Evolutionary conservation across 2,797 vertebrate species (phyloP).

Genomic region (Gymnocypris eckloni): DNA sequence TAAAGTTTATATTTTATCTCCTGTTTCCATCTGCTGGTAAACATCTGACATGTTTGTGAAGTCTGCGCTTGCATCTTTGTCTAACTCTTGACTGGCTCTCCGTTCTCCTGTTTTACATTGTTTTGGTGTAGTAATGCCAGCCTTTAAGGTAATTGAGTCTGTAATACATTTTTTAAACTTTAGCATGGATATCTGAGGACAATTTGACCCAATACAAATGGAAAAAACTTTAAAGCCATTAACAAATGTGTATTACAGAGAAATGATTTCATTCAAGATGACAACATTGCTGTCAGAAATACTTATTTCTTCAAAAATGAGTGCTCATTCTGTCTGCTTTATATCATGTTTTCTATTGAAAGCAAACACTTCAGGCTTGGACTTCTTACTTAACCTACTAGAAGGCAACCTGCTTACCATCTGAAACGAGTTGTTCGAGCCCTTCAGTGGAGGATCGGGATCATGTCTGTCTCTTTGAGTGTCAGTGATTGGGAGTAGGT

Average conservation of each 20-base stretch:
- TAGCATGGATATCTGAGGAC: not conserved
- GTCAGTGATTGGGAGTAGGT: conserved; percentile 8
- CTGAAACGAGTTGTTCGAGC: not conserved
- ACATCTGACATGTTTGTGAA: conserved; percentile 17
- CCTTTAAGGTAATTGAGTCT: not conserved
- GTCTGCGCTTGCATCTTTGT: conserved; percentile 33
- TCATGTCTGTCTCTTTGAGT: not conserved
- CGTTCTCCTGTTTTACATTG: not conserved
- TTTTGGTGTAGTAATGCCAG: conserved; percentile 1
- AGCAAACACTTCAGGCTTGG: not conserved
- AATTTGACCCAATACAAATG: conserved; percentile 13
- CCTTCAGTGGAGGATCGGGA: not conserved
- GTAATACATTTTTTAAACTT: not conserved
- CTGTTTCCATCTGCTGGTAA: conserved; percentile 38
- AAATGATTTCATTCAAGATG: not conserved
- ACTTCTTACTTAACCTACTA: not conserved
- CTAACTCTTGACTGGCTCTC: conserved; percentile 4
- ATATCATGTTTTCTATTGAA: conserved; percentile 40
- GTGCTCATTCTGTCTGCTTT: conserved; percentile 17
- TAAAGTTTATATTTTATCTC: not conserved
- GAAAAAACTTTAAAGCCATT: conserved; percentile 7
- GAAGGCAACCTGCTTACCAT: not conserved
- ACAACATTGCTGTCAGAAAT: not conserved
- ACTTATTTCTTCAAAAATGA: conserved; percentile 1
- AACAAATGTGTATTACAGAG: not conserved